phyloP scores from a whole-genome alignment of 1,140 invertebrate species.

The Paraescarpia echinospica region DNA sequence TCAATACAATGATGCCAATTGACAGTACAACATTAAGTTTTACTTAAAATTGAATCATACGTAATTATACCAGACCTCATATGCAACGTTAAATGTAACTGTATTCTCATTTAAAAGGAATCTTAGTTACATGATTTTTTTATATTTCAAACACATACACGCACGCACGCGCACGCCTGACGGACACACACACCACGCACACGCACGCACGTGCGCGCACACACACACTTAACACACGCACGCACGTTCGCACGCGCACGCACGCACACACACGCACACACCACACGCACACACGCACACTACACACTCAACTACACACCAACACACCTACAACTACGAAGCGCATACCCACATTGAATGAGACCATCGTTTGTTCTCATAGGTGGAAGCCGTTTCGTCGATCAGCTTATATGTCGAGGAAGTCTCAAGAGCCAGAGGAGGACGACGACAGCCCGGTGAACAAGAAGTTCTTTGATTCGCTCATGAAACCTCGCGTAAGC shows the following conservation, averaged over 20 bases:
- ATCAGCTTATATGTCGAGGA: slow-evolving; percentile 42
- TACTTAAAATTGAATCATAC: neutral
- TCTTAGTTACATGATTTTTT: neutral
- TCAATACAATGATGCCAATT: no score
- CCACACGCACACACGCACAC: neutral
- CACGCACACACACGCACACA: neutral
- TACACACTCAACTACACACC: neutral
- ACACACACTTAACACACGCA: neutral
- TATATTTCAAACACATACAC: neutral
- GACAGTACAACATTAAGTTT: no score
- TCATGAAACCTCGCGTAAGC: slow-evolving; percentile 52
- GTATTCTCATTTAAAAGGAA: no score
- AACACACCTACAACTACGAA: neutral
- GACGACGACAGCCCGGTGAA: slow-evolving; percentile 33
- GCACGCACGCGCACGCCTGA: neutral
- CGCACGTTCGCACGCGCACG: neutral
- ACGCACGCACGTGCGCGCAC: neutral
- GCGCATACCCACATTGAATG: neutral
- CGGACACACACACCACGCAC: neutral
- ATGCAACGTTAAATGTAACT: neutral
- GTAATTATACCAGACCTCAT: neutral
- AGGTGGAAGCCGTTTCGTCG: slow-evolving; percentile 52
- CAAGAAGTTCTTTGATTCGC: slow-evolving; percentile 53
- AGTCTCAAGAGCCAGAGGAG: neutral
- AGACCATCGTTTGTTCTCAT: neutral